Percentiles rank a stretch among this genome's conserved stretches.
Conservation (phyloP, 2,888 invertebrate species). For the Epirrhoe alternata region DNA sequence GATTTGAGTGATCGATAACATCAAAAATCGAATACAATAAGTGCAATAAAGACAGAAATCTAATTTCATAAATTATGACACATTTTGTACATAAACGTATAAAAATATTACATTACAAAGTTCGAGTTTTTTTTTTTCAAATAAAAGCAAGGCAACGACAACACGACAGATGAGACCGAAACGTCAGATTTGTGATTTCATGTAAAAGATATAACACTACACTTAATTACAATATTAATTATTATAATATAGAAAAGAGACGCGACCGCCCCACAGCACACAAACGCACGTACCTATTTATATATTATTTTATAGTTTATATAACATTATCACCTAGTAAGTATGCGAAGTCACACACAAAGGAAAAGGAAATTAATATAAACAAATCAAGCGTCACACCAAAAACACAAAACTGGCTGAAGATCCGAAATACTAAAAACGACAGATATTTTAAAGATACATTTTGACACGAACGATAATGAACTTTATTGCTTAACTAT, state of each 20-base stretch:
- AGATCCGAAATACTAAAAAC: slow-evolving; percentile 28
- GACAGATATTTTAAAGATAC: slow-evolving; percentile 28
- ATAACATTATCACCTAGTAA: slow-evolving; percentile 54
- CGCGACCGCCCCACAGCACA: slow-evolving; percentile 74
- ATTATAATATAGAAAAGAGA: slow-evolving; percentile 56
- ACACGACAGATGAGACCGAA: slow-evolving; percentile 60
- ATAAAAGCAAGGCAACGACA: slow-evolving; percentile 49
- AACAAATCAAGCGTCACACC: slow-evolving; percentile 47
- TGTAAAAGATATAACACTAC: slow-evolving; percentile 81
- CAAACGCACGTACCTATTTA: slow-evolving; percentile 57
- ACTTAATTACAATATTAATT: slow-evolving; percentile 70
- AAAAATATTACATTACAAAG: slow-evolving; percentile 29
- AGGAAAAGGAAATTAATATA: slow-evolving; percentile 46
- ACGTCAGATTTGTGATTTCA: slow-evolving; percentile 77
- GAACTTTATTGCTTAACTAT: slow-evolving; percentile 78
- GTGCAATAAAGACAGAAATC: slow-evolving; percentile 29
- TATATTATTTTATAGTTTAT: slow-evolving; percentile 47
- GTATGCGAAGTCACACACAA: slow-evolving; percentile 59
- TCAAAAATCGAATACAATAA: slow-evolving; percentile 17
- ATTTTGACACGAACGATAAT: slow-evolving; percentile 48
- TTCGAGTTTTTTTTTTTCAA: slow-evolving; percentile 22
- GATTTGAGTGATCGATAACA: slow-evolving; percentile 19
- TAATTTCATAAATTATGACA: slow-evolving; percentile 29
- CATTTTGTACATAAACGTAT: slow-evolving; percentile 38
- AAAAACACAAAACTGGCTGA: slow-evolving; percentile 62